Conservation (phyloP, 2,113 vertebrate species). For the Xerus inauris region DNA sequence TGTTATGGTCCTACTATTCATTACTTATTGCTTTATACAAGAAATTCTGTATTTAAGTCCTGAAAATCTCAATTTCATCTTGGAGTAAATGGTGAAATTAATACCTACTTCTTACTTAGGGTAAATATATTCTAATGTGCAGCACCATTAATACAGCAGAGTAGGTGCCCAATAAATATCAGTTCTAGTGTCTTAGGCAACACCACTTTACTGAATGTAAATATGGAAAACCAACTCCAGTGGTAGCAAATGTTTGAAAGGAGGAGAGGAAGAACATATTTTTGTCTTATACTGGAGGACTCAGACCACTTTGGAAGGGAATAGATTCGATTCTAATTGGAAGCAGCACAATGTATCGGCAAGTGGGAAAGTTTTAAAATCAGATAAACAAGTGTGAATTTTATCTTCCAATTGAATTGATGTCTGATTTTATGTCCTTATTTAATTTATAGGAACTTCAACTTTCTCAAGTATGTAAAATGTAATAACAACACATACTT, state of each 20-base stretch:
- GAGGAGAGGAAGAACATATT: not conserved
- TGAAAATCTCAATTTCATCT: not conserved
- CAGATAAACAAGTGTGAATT: not conserved
- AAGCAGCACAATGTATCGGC: not conserved
- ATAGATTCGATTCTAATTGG: not conserved
- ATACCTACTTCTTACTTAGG: not conserved
- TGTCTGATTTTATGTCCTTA: constrained; percentile 1
- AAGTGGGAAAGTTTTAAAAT: constrained; percentile 13
- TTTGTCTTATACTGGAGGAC: not conserved
- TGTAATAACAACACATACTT: not conserved
- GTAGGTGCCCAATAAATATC: not conserved
- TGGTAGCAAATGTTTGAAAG: not conserved
- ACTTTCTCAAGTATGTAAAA: constrained; percentile 22
- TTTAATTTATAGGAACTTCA: not conserved
- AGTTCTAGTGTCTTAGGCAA: not conserved
- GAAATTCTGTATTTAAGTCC: not conserved
- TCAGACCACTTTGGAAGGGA: not conserved
- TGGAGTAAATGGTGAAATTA: not conserved
- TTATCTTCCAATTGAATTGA: not conserved
- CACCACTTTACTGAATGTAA: not conserved
- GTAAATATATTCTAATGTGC: not conserved
- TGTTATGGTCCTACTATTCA: not conserved
- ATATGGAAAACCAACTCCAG: not conserved
- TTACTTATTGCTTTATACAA: not conserved
- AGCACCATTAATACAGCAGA: not conserved